A percentile compares a stretch with the other conserved stretches of the same genome.
Conservation (phyloP, 1,140 invertebrate genomes). For the Caenorhabditis brenneri region DNA sequence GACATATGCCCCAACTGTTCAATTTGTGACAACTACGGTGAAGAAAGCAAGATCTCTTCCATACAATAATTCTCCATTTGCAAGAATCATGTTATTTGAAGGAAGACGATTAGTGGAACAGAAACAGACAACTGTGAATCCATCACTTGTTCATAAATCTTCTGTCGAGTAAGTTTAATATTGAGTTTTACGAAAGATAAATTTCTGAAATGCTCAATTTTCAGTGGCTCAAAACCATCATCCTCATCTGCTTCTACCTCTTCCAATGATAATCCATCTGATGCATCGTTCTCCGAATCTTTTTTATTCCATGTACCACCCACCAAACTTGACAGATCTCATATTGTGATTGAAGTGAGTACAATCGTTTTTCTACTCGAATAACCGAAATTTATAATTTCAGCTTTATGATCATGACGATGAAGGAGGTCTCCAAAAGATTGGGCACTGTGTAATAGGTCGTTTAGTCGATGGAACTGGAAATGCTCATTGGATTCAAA, state of each 20-base stretch:
- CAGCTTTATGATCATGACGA: constrained; percentile 56
- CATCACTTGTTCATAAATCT: constrained; percentile 47
- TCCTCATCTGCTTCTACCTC: constrained; percentile 55
- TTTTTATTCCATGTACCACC: constrained; percentile 58
- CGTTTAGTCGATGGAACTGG: constrained; percentile 50
- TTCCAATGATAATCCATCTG: constrained; percentile 47
- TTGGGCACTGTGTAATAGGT: constrained; percentile 59
- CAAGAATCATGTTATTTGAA: constrained; percentile 59
- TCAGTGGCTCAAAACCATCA: constrained; percentile 51
- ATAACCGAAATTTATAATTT: constrained; percentile 4
- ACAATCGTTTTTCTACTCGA: no score
- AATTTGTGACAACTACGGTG: constrained; percentile 68
- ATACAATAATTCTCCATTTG: constrained; percentile 58
- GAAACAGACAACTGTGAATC: constrained; percentile 59
- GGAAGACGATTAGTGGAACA: constrained; percentile 56
- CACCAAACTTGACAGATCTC: constrained; percentile 52
- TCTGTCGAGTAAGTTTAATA: constrained; percentile 49
- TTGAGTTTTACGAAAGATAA: not conserved
- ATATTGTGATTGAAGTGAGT: constrained; percentile 59
- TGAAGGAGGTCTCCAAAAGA: constrained; percentile 22
- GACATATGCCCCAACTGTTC: constrained; percentile 63
- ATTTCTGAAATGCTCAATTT: not conserved
- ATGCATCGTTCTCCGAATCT: constrained; percentile 58
- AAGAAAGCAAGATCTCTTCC: constrained; percentile 61
- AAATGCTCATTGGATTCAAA: constrained; percentile 57